phyloP scores from a whole-genome alignment of 2,797 vertebrate species.

The Gallirallus australis region DNA sequence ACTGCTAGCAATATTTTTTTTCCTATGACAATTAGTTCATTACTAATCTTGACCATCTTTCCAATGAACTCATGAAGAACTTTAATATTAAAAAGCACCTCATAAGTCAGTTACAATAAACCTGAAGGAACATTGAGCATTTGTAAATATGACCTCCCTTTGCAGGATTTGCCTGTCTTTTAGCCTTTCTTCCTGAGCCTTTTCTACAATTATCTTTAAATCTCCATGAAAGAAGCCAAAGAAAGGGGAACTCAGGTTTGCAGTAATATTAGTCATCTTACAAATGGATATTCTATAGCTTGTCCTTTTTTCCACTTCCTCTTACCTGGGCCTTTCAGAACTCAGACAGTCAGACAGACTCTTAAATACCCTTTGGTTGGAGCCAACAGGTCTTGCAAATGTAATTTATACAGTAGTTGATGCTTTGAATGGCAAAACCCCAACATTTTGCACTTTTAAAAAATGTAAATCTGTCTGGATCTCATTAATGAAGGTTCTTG shows the following conservation, averaged over 20 bases:
- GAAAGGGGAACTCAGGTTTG: background rate
- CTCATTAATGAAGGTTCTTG: conserved; percentile 33
- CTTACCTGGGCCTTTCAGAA: conserved; percentile 42
- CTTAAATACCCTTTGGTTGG: conserved; percentile 32
- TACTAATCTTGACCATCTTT: conserved; percentile 22
- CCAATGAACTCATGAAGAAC: conserved; percentile 20
- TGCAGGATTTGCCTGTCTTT: background rate
- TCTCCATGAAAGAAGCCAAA: conserved; percentile 35
- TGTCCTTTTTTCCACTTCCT: conserved; percentile 53
- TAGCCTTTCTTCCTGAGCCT: background rate
- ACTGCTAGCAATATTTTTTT: background rate
- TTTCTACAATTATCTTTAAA: conserved; percentile 30
- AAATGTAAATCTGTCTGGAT: conserved; percentile 43
- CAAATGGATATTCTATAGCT: conserved; percentile 52
- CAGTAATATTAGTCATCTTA: conserved; percentile 40
- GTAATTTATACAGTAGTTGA: conserved; percentile 44
- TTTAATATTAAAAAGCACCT: conserved; percentile 30
- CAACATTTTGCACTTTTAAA: background rate
- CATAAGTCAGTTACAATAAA: conserved; percentile 5
- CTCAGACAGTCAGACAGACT: conserved; percentile 15
- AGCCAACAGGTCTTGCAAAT: conserved; percentile 47
- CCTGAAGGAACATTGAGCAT: background rate
- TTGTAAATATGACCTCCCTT: conserved; percentile 12
- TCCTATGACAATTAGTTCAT: conserved; percentile 15
- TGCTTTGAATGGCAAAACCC: conserved; percentile 26